Evolutionary conservation across 2,888 invertebrate genomes (phyloP), one percentile per base, ranked within the genome.

Genomic region (Lapara coniferarum): DNA sequence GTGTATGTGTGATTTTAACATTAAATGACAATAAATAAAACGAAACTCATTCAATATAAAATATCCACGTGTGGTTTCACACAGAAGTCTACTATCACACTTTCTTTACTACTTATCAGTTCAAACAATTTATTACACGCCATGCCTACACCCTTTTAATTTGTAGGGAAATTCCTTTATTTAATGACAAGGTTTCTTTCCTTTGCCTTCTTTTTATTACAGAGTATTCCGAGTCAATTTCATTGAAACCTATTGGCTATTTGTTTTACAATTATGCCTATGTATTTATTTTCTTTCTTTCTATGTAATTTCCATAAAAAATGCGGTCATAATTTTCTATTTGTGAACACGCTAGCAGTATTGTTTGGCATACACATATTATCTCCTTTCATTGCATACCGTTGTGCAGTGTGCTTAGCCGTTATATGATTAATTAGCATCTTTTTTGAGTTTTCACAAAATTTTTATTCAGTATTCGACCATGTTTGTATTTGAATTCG

Each of bases 91-190:
- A 14, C 37, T 12, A 63, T 63, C 49, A 63, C 49, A 63, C 10
- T 55, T 10, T n/a, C 16, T 7, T 19, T 12, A 5, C 58, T 59
- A 59, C 59, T 63, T 63, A 49, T 46, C 19, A 46, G 10, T 49
- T 63, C 49, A 63, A 63, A 63, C 13, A 63, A 49, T 49, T 63
- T 49, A 14, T 49, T 49, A 63, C 49, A 63, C 44, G n/a, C 59
- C 25, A 16, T 46, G 6, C 6, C 7, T 49, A 63, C 19, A 13
- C 25, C 63, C 19, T 8, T 8, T 13, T 63, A 46, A 49, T 63
- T 63, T 56, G 56, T 25, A 19, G 25, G 46, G 49, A 49, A 19
- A 46, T 16, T 49, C 63, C 46, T 59, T 16, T 16, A 46, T 56
- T 3, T 59, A 59, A 59, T 59, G 44, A 59, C n/a, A 46, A 6